Evolutionary conservation across 2,888 invertebrate genomes (phyloP).

Genomic region (Pimpla rufipes): DNA sequence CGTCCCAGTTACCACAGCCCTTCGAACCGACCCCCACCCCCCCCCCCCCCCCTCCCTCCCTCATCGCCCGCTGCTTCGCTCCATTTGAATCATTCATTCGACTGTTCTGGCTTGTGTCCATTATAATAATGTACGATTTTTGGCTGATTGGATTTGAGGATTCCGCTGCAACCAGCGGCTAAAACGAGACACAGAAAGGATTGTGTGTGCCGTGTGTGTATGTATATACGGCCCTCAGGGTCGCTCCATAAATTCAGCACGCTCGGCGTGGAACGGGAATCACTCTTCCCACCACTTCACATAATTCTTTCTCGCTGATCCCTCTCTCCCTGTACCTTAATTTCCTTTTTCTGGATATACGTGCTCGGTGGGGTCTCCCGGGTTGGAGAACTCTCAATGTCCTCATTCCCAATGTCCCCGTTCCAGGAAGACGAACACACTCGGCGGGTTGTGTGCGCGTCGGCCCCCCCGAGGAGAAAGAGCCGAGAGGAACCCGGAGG

Average conservation of each 20-base stretch:
- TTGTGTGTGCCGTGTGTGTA: background rate
- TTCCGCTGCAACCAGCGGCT: background rate
- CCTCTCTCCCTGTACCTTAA: background rate
- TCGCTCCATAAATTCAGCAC: background rate
- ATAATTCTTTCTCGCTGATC: conserved; percentile 20
- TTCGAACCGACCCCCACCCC: too few relatives aligned
- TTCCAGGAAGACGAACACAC: conserved; percentile 8
- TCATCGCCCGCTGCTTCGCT: background rate
- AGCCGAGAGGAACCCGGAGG: background rate
- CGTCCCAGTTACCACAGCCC: conserved; percentile 7
- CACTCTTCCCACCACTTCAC: conserved; percentile 12
- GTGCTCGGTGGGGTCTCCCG: background rate
- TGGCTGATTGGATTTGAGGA: conserved; percentile 52
- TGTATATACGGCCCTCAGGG: background rate
- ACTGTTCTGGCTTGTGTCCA: conserved; percentile 41
- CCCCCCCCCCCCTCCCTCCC: background rate
- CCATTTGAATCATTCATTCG: conserved; percentile 52
- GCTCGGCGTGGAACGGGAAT: background rate
- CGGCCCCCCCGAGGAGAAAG: background rate
- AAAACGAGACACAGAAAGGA: conserved; percentile 1
- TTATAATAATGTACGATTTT: conserved; percentile 54
- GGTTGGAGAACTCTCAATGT: background rate
- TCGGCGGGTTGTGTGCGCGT: background rate
- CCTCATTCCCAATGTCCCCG: background rate
- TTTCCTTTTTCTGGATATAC: background rate